These are phyloP conservation scores for Leptinotarsa tumamoca DNA, from an alignment of 2,888 invertebrate species.

Conservation along the genomic window DNA sequence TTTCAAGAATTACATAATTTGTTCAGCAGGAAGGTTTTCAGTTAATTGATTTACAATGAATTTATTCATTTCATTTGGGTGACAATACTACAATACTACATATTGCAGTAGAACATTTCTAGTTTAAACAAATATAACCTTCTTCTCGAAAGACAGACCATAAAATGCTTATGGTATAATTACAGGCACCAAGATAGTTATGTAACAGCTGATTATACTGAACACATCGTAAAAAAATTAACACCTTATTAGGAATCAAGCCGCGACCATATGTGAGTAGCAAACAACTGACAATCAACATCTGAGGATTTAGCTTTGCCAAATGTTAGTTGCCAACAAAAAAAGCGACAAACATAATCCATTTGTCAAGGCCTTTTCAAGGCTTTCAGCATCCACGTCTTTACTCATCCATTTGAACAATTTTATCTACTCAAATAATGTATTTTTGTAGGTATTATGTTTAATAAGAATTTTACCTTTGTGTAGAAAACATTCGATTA, in stretches of 20 bases:
- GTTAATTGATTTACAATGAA: too few relatives aligned
- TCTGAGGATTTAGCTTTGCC: conserved; percentile 23
- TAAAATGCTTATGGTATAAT: conserved; percentile 12
- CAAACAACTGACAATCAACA: conserved; percentile 19
- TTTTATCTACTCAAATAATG: too few relatives aligned
- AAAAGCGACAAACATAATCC: neutral
- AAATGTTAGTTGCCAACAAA: conserved; percentile 20
- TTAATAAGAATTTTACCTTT: too few relatives aligned
- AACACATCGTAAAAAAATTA: conserved; percentile 18
- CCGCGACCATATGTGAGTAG: conserved; percentile 22
- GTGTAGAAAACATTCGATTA: too few relatives aligned
- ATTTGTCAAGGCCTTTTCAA: conserved; percentile 3
- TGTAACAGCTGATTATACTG: conserved; percentile 19
- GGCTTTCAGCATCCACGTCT: neutral
- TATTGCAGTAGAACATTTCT: neutral
- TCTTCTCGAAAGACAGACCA: neutral
- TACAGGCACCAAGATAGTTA: conserved; percentile 17
- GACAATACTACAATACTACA: neutral
- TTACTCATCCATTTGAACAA: too few relatives aligned
- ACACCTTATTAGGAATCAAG: conserved; percentile 26
- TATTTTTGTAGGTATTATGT: too few relatives aligned
- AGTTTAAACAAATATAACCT: neutral
- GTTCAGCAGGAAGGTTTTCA: too few relatives aligned
- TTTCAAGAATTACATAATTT: too few relatives aligned
- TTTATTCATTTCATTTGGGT: too few relatives aligned